A percentile compares a stretch with the other conserved stretches of the same genome.
phyloP scores from a whole-genome alignment of 2,888 invertebrate species.

The Agrilus cyanescens region DNA sequence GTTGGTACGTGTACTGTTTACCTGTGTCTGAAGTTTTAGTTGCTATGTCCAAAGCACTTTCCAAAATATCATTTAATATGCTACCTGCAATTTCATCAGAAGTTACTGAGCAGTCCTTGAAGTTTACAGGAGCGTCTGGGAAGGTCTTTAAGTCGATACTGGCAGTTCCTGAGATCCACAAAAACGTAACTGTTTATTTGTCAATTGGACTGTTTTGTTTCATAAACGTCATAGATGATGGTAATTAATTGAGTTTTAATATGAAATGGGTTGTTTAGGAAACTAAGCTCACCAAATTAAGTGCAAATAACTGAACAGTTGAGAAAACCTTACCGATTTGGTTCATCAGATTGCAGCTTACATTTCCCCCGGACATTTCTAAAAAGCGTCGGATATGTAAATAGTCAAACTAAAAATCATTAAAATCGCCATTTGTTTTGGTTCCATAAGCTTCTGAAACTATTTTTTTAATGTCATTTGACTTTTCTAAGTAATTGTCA shows the following conservation, averaged over 20 bases:
- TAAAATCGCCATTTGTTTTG: conserved; percentile 1
- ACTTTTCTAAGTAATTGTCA: too few relatives aligned
- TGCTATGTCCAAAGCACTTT: conserved; percentile 29
- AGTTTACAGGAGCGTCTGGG: too few relatives aligned
- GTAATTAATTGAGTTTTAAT: too few relatives aligned
- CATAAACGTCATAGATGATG: too few relatives aligned
- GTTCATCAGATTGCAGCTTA: conserved; percentile 12
- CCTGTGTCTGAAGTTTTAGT: conserved; percentile 7
- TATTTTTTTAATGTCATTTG: too few relatives aligned
- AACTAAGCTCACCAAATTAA: too few relatives aligned
- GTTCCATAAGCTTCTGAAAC: background rate
- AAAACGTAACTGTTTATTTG: too few relatives aligned
- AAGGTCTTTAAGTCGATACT: too few relatives aligned
- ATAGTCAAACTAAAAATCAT: background rate
- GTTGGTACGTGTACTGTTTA: background rate
- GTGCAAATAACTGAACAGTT: background rate
- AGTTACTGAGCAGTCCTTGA: too few relatives aligned
- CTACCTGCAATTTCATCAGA: conserved; percentile 22
- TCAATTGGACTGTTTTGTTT: too few relatives aligned
- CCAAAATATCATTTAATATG: conserved; percentile 31
- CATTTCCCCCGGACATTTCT: conserved; percentile 17
- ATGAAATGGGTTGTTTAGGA: too few relatives aligned
- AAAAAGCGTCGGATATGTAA: conserved; percentile 1
- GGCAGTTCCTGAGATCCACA: too few relatives aligned
- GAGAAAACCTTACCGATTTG: conserved; percentile 13